Conservation (phyloP, 2,797 vertebrate species). For the Sphenodon punctatus region DNA sequence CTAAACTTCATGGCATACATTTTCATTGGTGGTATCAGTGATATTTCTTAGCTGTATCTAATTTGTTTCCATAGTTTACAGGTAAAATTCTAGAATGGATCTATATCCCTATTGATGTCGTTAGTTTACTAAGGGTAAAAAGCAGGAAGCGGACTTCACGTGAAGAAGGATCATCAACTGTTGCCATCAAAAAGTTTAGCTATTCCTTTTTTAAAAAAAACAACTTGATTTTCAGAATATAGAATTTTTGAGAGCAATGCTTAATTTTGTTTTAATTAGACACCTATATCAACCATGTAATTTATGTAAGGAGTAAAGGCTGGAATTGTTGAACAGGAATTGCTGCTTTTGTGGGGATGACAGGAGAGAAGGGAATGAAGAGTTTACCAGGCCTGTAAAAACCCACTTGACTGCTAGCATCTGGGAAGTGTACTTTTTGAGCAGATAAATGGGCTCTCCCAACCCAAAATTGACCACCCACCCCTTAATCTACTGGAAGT, state of each 20-base stretch:
- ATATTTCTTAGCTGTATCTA: neutral
- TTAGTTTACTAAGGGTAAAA: neutral
- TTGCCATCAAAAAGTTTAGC: neutral
- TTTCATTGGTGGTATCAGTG: neutral
- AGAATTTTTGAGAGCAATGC: neutral
- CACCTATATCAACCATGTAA: neutral
- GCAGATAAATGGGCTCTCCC: too few species aligned
- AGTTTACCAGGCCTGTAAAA: neutral
- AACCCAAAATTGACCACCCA: too few species aligned
- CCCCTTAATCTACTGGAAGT: too few species aligned
- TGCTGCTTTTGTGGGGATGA: neutral
- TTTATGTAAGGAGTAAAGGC: neutral
- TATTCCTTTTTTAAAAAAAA: fast-evolving
- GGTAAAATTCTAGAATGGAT: neutral
- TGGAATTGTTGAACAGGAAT: neutral
- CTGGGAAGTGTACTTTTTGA: too few species aligned
- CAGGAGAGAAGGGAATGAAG: neutral
- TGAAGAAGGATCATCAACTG: neutral
- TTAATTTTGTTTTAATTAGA: neutral
- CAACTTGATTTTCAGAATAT: neutral
- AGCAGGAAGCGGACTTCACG: neutral
- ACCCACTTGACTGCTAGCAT: too few species aligned
- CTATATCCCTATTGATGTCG: neutral
- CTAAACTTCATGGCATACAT: neutral
- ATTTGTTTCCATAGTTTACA: neutral